phyloP scores from a whole-genome alignment of 2,113 vertebrate species.

The Mus pahari region DNA sequence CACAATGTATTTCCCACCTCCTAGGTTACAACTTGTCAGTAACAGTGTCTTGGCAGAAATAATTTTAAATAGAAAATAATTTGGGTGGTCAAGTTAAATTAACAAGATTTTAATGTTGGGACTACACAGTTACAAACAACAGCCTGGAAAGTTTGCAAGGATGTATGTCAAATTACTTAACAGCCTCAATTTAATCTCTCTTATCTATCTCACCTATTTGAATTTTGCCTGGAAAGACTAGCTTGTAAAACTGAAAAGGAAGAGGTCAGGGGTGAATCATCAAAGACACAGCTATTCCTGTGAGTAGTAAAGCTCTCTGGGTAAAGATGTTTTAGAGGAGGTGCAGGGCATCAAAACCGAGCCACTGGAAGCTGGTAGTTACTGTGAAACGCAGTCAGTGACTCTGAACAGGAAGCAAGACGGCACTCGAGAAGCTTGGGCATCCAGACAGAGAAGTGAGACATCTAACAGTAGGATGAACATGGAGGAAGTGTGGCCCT shows the following conservation, averaged over 20 bases:
- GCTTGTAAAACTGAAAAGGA: neutral
- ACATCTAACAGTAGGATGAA: neutral
- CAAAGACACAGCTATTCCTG: neutral
- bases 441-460: neutral
- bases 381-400: neutral
- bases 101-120: neutral
- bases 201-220: neutral
- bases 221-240: slow-evolving; percentile 31
- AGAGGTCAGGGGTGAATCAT: neutral
- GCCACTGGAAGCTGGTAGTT: neutral
- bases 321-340: neutral
- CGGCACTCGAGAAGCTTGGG: neutral
- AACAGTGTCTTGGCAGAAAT: neutral
- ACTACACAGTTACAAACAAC: neutral
- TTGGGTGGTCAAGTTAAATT: slow-evolving; percentile 13
- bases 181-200: neutral
- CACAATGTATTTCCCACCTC: neutral
- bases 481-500: neutral
- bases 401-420: neutral
- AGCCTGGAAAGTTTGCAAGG: neutral
- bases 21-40: neutral
- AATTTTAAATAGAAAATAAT: slow-evolving; percentile 20
- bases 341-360: neutral
- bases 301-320: neutral
- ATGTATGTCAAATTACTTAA: slow-evolving; percentile 1